Percentiles rank a stretch among this genome's conserved stretches.
phyloP scores from a whole-genome alignment of 2,113 vertebrate species.

The Epinephelus cyanopodus region DNA sequence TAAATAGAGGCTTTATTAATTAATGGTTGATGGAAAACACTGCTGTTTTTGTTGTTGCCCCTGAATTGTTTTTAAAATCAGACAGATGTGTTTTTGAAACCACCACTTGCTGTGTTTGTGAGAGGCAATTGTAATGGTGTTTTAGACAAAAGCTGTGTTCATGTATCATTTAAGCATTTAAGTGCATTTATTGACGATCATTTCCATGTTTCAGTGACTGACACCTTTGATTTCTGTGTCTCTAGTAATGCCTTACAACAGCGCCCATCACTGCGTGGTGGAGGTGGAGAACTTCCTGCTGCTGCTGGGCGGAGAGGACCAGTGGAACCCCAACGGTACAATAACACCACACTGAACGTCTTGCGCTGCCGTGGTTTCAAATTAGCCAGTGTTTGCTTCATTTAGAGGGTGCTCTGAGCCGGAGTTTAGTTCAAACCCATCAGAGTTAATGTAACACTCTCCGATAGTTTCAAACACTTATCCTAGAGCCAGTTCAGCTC shows the following conservation, averaged over 20 bases:
- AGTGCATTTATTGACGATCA: background rate
- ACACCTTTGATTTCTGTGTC: constrained; percentile 44
- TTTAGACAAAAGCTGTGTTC: background rate
- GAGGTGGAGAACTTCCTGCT: constrained; percentile 99
- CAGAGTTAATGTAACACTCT: constrained; percentile 47
- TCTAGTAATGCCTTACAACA: constrained; percentile 99
- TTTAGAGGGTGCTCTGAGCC: background rate
- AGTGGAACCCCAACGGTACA: constrained; percentile 98
- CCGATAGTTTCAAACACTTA: constrained; percentile 51
- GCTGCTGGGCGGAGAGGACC: constrained; percentile 97
- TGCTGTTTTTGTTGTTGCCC: background rate
- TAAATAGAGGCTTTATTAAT: background rate
- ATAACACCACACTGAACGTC: constrained; percentile 27
- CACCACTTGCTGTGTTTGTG: background rate
- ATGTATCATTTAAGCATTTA: background rate
- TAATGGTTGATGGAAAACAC: background rate
- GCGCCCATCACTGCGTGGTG: constrained; percentile 98
- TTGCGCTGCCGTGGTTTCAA: constrained; percentile 14
- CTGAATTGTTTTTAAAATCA: background rate
- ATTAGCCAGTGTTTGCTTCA: constrained; percentile 29
- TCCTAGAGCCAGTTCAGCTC: constrained; percentile 43
- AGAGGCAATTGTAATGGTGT: background rate
- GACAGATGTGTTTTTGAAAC: background rate
- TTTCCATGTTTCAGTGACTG: background rate
- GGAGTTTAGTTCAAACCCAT: constrained; percentile 47